A percentile compares a stretch with the other conserved stretches of the same genome.
Evolutionary conservation across 2,888 invertebrate genomes (phyloP).

Genomic region (Diachrysia chrysitis): DNA sequence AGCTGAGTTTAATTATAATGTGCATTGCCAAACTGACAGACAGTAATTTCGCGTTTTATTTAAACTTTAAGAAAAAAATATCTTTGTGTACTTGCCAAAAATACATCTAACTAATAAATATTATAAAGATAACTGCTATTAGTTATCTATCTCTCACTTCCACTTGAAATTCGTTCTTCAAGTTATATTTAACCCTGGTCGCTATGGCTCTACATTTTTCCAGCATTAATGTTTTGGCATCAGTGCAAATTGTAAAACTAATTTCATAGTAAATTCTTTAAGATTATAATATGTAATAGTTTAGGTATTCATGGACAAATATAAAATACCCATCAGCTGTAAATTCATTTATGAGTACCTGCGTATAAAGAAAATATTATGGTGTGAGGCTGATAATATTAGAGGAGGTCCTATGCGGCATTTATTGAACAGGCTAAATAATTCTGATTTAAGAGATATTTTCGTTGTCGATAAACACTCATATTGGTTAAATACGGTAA

Average conservation of each 20-base stretch:
- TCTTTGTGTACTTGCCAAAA: constrained; percentile 49
- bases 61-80: constrained; percentile 37
- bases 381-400: too few species aligned
- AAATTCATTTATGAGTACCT: background rate
- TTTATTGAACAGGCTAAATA: background rate
- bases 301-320: background rate
- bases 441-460: background rate
- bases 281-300: background rate
- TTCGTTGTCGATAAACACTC: too few species aligned
- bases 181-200: constrained; percentile 8
- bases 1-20: constrained; percentile 68
- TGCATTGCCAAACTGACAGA: constrained; percentile 67
- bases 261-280: constrained; percentile 21
- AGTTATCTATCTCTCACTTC: constrained; percentile 17
- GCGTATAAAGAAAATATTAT: too few species aligned
- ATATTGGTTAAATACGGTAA: too few species aligned
- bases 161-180: constrained; percentile 11
- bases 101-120: constrained; percentile 27
- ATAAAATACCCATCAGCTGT: background rate
- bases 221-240: constrained; percentile 46
- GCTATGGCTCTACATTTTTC: constrained; percentile 27
- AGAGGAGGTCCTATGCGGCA: too few species aligned
- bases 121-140: constrained; percentile 40
- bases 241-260: constrained; percentile 32
- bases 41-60: constrained; percentile 52